phyloP scores from a whole-genome alignment of 2,113 vertebrate genomes.

The Hepsetus odoe region DNA sequence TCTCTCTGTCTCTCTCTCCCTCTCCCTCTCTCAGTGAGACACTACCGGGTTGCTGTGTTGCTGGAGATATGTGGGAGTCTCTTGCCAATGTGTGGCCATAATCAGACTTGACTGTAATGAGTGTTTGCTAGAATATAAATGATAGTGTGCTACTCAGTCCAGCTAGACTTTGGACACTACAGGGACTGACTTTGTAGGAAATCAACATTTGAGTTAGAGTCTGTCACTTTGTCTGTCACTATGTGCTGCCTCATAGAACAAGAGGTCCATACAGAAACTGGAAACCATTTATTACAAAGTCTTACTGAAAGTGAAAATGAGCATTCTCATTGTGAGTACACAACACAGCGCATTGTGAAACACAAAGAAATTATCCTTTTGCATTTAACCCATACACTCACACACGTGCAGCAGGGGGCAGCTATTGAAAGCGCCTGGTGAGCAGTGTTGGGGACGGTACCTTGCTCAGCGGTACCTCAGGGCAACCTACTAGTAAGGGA shows the following conservation, averaged over 20 bases:
- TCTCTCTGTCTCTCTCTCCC: no score
- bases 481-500: no score
- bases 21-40: conserved; percentile 49
- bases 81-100: conserved; percentile 57
- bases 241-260: conserved; percentile 13
- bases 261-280: not conserved
- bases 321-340: no score
- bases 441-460: no score
- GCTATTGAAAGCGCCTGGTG: no score
- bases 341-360: no score
- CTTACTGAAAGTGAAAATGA: no score
- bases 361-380: no score
- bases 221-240: not conserved
- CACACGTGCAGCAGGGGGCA: no score
- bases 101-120: conserved; percentile 6
- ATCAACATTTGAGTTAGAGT: conserved; percentile 53
- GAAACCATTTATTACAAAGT: not conserved
- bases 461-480: no score
- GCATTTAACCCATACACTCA: no score
- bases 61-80: conserved; percentile 61
- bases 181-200: conserved; percentile 49
- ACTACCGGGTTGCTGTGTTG: conserved; percentile 58
- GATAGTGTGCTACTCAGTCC: conserved; percentile 63
- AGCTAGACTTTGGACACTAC: conserved; percentile 53
- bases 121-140: conserved; percentile 15